Evolutionary conservation across 2,113 vertebrate genomes (phyloP), one percentile per base, ranked within the genome.

Genomic region (Muntiacus reevesi): DNA sequence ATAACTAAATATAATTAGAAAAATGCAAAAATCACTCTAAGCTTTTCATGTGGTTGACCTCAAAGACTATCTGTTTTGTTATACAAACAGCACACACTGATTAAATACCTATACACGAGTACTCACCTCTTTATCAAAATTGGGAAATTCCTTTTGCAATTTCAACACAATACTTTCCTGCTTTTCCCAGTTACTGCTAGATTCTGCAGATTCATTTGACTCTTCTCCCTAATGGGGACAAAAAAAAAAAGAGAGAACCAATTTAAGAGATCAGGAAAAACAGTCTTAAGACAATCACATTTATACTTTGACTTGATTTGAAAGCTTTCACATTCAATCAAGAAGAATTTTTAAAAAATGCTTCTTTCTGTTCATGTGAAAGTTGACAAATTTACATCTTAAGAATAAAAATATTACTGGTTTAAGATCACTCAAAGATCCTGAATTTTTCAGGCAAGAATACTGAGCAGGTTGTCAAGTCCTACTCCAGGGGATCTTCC

Each of bases 81-180:
- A 92, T 76, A 45, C 1, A 78, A 87, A 94, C 15, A 91, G 59
- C 27, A 62, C 4, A 64, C 4, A 82, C 7, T 36, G 8, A 91
- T 67, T 52, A 93, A 57, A 93, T 91, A 55, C 79, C 40, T 33
- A 23, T 55, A 47, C 5, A 52, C 3, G 15, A 89, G 15, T 74
- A 71, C 98, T 98, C 97, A 99, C 99, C 99, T 99, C 99, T 85
- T 99, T 99, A 98, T 99, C 99, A 95, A 99, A 97, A 95, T 98
- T 98, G 57, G 99, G 99, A 97, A 99, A 99, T 96, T 98, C 99
- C 81, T 98, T 99, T 96, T 99, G 99, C n/a, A 99, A 98, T 97
- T 98, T 99, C 98, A 98, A 97, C 55, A 99, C 99, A 98, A 99
- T 99, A 83, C 97, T 97, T 93, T 99, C 99, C 98, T 99, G 99